phyloP scores from a whole-genome alignment of 2,113 vertebrate genomes.

The Nesogale talazaci region DNA sequence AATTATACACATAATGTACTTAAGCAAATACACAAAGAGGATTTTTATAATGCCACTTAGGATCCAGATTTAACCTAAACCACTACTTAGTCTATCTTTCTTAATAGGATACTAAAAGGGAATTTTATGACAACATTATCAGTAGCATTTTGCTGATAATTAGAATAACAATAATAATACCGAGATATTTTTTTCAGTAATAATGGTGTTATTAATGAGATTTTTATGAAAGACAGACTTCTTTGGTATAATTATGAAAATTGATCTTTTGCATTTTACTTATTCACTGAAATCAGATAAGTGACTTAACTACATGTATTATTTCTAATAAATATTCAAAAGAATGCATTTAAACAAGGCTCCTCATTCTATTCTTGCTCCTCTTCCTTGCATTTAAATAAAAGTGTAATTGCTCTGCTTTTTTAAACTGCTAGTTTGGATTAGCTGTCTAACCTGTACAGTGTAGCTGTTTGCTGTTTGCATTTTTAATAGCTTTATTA shows the following conservation, averaged over 20 bases:
- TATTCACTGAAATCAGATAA: slow-evolving; percentile 94
- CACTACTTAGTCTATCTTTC: slow-evolving; percentile 88
- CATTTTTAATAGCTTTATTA: slow-evolving; percentile 94
- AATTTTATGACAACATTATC: slow-evolving; percentile 92
- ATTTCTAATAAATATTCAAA: slow-evolving; percentile 96
- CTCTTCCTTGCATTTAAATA: slow-evolving; percentile 93
- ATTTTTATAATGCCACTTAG: slow-evolving; percentile 86
- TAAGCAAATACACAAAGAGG: slow-evolving; percentile 88
- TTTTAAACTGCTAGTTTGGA: slow-evolving; percentile 92
- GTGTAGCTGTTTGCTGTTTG: slow-evolving; percentile 91
- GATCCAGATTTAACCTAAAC: slow-evolving; percentile 89
- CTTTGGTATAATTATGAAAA: slow-evolving; percentile 93
- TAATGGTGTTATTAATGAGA: slow-evolving; percentile 93
- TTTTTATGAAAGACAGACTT: slow-evolving; percentile 94
- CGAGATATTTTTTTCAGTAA: slow-evolving; percentile 90
- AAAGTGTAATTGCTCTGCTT: slow-evolving; percentile 93
- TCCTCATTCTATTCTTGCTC: slow-evolving; percentile 91
- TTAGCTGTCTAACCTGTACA: slow-evolving; percentile 92
- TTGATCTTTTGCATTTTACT: slow-evolving; percentile 93
- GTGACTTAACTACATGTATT: slow-evolving; percentile 94
- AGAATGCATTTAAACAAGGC: slow-evolving; percentile 93
- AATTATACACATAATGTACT: slow-evolving; percentile 87
- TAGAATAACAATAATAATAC: slow-evolving; percentile 94
- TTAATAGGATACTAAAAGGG: slow-evolving; percentile 89
- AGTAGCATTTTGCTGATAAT: slow-evolving; percentile 91